A percentile compares a stretch with the other conserved stretches of the same genome.
Evolutionary conservation across 2,888 invertebrate genomes (phyloP).

Genomic region (Cremastinae sp.): DNA sequence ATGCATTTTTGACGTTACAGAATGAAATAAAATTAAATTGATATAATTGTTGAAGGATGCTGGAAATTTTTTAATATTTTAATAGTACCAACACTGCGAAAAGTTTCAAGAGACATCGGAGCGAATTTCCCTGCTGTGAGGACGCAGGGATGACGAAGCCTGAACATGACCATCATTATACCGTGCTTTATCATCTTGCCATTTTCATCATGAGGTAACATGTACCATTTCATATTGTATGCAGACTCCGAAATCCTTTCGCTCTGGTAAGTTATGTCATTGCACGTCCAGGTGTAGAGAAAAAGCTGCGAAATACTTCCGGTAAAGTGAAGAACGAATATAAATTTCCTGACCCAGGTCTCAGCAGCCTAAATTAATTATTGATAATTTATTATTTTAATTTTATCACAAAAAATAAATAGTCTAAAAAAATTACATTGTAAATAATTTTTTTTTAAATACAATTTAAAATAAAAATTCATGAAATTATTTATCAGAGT

Average conservation of each 20-base stretch:
- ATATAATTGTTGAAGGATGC: no score
- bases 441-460: no score
- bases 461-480: no score
- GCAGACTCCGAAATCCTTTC: slow-evolving; percentile 58
- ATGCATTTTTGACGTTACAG: no score
- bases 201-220: slow-evolving; percentile 59
- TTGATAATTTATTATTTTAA: no score
- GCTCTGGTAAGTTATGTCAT: slow-evolving; percentile 67
- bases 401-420: no score
- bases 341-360: slow-evolving; percentile 55
- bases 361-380: slow-evolving; percentile 55
- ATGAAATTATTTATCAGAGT: no score
- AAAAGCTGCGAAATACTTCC: slow-evolving; percentile 65
- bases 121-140: slow-evolving; percentile 68
- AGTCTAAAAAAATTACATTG: no score
- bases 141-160: slow-evolving; percentile 64
- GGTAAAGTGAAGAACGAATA: slow-evolving; percentile 64
- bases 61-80: no score
- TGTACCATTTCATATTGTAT: slow-evolving; percentile 67
- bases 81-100: slow-evolving; percentile 62
- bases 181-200: slow-evolving; percentile 63
- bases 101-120: slow-evolving; percentile 67
- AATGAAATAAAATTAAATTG: no score
- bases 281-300: slow-evolving; percentile 68
- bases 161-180: slow-evolving; percentile 63